A percentile compares a stretch with the other conserved stretches of the same genome.
Evolutionary conservation across 2,113 vertebrate genomes (phyloP).

Genomic region (Oophaga pumilio): DNA sequence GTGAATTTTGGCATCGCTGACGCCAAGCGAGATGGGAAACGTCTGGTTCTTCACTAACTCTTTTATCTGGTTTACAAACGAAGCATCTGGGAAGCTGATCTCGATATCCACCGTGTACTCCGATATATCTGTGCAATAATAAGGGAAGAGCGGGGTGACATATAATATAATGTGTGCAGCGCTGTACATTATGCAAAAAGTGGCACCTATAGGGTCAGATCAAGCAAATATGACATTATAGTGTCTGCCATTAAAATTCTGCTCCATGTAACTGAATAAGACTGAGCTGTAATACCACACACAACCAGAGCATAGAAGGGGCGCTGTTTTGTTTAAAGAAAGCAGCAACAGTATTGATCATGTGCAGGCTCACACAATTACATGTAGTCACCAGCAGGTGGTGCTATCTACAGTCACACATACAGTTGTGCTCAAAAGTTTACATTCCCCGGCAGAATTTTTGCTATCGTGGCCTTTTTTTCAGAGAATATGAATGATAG

Average conservation of each 20-base stretch:
- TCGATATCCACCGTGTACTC: constrained; percentile 44
- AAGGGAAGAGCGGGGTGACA: not conserved
- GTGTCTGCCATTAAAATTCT: too few relatives aligned
- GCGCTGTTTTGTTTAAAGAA: too few relatives aligned
- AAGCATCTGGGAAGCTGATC: constrained; percentile 43
- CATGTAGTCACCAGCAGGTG: not conserved
- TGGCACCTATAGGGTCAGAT: not conserved
- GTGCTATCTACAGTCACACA: not conserved
- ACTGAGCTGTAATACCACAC: too few relatives aligned
- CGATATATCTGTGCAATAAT: not conserved
- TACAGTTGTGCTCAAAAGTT: too few relatives aligned
- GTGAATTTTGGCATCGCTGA: not conserved
- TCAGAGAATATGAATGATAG: too few relatives aligned
- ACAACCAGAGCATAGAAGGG: too few relatives aligned
- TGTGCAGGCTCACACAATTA: not conserved
- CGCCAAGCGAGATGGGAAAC: not conserved
- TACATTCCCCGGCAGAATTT: too few relatives aligned
- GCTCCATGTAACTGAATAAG: too few relatives aligned
- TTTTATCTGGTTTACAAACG: not conserved
- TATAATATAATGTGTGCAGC: not conserved
- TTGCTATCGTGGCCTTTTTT: too few relatives aligned
- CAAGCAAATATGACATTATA: too few relatives aligned
- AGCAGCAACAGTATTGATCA: too few relatives aligned
- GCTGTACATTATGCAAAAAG: not conserved
- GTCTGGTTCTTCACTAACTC: not conserved